phyloP scores from a whole-genome alignment of 2,888 invertebrate genomes.

The Hydriomena furcata region DNA sequence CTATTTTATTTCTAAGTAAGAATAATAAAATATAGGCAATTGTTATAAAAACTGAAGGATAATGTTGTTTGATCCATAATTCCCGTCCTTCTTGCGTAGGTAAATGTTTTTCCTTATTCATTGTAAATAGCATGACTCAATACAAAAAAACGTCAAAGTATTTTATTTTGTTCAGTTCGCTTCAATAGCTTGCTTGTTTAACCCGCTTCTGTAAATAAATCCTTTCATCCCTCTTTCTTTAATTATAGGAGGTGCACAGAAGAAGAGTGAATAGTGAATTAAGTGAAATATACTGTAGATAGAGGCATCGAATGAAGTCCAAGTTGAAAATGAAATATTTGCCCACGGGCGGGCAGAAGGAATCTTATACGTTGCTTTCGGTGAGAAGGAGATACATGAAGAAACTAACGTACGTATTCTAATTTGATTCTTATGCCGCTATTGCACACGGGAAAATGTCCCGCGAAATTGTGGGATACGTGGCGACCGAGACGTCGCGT shows the following conservation, averaged over 20 bases:
- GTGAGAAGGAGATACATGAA: slow-evolving; percentile 86
- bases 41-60: too few species aligned
- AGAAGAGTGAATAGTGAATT: slow-evolving; percentile 31
- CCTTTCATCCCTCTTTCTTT: slow-evolving; percentile 65
- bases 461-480: too few species aligned
- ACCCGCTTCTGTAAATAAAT: slow-evolving; percentile 61
- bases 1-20: too few species aligned
- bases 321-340: slow-evolving; percentile 85
- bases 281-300: slow-evolving; percentile 38
- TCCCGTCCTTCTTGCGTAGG: too few species aligned
- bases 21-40: too few species aligned
- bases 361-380: slow-evolving; percentile 84
- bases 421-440: too few species aligned
- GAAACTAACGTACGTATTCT: slow-evolving; percentile 85
- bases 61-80: too few species aligned
- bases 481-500: too few species aligned
- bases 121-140: slow-evolving; percentile 38
- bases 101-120: too few species aligned
- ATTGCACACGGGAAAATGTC: too few species aligned
- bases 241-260: slow-evolving; percentile 53
- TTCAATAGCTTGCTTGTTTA: slow-evolving; percentile 31
- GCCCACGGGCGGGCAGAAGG: slow-evolving; percentile 82
- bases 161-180: slow-evolving; percentile 12
- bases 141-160: background rate
- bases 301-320: slow-evolving; percentile 74